Conservation (phyloP, 2,888 invertebrate species). For the Ectemnius continuus region DNA sequence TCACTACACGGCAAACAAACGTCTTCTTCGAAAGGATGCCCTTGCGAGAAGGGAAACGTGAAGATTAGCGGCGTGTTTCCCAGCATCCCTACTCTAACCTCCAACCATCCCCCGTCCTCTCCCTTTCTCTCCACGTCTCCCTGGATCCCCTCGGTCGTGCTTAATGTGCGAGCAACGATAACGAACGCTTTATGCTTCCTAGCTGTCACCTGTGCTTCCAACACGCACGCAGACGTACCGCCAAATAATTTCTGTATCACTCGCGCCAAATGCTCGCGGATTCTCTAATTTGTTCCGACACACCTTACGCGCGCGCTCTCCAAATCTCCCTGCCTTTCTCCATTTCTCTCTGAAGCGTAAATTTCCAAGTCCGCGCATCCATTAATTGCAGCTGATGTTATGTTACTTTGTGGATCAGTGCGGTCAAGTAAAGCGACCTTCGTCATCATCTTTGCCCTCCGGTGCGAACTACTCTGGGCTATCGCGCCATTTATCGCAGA, state of each 20-base stretch:
- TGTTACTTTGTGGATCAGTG: not conserved
- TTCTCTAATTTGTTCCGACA: slow-evolving; percentile 36
- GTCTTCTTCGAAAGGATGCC: slow-evolving; percentile 28
- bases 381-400: slow-evolving; percentile 28
- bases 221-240: slow-evolving; percentile 5
- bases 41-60: slow-evolving; percentile 28
- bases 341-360: slow-evolving; percentile 15
- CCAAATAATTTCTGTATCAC: slow-evolving; percentile 37
- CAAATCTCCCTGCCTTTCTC: too few species aligned
- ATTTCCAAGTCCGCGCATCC: slow-evolving; percentile 2
- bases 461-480: too few species aligned
- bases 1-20: slow-evolving; percentile 21
- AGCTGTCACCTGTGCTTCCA: slow-evolving; percentile 9
- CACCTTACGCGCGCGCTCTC: slow-evolving; percentile 11
- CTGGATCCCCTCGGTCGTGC: slow-evolving; percentile 26
- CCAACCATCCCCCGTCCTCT: slow-evolving; percentile 6
- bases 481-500: too few species aligned
- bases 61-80: slow-evolving; percentile 49
- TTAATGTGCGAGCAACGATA: slow-evolving; percentile 43
- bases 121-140: too few species aligned
- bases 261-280: slow-evolving; percentile 40
- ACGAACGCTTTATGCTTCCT: slow-evolving; percentile 44
- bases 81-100: slow-evolving; percentile 43
- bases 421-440: not conserved
- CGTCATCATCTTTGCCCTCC: not conserved